phyloP scores from a whole-genome alignment of 2,888 invertebrate species.

The Fissipunctia ypsillon region DNA sequence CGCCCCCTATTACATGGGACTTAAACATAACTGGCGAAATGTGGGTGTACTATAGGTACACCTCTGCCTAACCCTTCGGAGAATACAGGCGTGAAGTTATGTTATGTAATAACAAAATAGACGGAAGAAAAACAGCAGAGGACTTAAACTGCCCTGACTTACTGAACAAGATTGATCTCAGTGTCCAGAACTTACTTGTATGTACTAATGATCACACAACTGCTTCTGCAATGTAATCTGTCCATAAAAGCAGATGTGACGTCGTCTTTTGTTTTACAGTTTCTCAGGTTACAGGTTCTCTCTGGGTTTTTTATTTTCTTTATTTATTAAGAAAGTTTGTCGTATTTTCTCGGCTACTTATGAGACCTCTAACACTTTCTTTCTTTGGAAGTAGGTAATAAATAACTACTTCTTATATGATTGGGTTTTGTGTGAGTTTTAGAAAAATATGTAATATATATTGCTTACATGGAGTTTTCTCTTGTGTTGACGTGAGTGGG shows the following conservation, averaged over 20 bases:
- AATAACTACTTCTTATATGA: slow-evolving; percentile 30
- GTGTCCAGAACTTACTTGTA: neutral
- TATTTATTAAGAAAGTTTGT: slow-evolving; percentile 37
- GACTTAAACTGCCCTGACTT: neutral
- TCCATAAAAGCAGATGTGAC: no score
- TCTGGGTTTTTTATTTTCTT: slow-evolving; percentile 17
- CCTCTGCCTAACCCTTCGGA: no score
- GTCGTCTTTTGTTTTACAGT: slow-evolving; percentile 32
- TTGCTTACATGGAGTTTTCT: no score
- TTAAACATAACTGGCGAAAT: no score
- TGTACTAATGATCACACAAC: no score
- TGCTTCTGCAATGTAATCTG: no score
- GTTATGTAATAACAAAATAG: no score
- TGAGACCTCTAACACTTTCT: slow-evolving; percentile 17
- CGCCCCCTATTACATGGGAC: no score
- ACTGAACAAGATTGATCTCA: slow-evolving; percentile 12
- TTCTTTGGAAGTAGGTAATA: slow-evolving; percentile 14
- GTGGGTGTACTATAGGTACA: no score
- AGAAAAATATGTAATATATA: neutral
- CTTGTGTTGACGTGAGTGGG: no score
- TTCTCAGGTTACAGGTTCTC: no score
- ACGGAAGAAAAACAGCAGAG: neutral
- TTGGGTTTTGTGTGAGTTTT: slow-evolving; percentile 22
- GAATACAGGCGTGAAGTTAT: no score
- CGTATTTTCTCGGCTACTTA: neutral